These are phyloP conservation scores for Trimorus sp. DNA, from an alignment of 2,888 invertebrate genomes.

Conservation along the genomic window DNA sequence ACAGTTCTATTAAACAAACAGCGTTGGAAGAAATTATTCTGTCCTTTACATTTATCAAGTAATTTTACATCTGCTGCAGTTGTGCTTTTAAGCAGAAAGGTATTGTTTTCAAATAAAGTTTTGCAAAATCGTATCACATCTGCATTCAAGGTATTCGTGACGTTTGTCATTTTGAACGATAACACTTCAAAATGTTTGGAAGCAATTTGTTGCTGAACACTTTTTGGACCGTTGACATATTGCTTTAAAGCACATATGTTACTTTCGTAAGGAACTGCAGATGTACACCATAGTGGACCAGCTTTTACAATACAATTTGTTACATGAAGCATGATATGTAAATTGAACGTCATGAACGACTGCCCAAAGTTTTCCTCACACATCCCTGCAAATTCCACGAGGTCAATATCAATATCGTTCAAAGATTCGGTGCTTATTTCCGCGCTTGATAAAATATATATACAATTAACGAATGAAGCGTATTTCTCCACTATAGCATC, in stretches of 20 bases:
- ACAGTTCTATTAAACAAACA: no score
- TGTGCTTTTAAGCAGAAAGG: background rate
- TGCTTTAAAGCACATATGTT: conserved; percentile 20
- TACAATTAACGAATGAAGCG: conserved; percentile 14
- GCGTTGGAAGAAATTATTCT: no score
- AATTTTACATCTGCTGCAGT: no score
- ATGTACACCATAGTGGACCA: conserved; percentile 31
- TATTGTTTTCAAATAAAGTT: conserved; percentile 14
- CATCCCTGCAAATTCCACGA: conserved; percentile 15
- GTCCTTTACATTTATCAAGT: no score
- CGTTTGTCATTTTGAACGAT: background rate
- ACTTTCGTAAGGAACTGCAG: conserved; percentile 29
- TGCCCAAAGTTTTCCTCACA: conserved; percentile 17
- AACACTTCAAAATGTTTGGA: conserved; percentile 26
- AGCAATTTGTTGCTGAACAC: conserved; percentile 28
- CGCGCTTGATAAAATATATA: conserved; percentile 2
- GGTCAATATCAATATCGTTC: background rate
- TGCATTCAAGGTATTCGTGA: background rate
- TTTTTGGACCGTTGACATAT: conserved; percentile 28
- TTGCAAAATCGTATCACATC: conserved; percentile 4
- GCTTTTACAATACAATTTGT: conserved; percentile 1
- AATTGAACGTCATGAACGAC: conserved; percentile 29
- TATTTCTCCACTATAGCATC: conserved; percentile 4
- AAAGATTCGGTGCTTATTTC: background rate
- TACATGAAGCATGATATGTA: conserved; percentile 18